Percentiles rank a stretch among this genome's conserved stretches.
These are phyloP conservation scores for Deilephila porcellus DNA, from an alignment of 2,888 invertebrate species.

Conservation along the genomic window DNA sequence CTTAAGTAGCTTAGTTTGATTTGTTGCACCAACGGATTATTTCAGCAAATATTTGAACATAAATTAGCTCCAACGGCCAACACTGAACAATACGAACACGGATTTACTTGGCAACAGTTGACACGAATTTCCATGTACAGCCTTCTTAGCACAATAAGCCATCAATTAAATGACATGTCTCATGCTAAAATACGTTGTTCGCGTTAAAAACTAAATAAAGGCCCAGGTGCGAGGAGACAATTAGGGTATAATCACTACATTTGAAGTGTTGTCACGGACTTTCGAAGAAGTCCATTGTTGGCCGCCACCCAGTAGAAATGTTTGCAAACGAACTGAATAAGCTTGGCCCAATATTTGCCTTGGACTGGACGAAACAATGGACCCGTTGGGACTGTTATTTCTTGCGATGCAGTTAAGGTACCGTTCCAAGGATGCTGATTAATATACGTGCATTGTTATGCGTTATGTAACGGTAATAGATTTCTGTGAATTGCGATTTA, in stretches of 20 bases:
- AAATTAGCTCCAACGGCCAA: constrained; percentile 8
- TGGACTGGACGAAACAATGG: constrained; percentile 82
- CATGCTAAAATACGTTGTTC: constrained; percentile 68
- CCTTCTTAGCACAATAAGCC: constrained; percentile 50
- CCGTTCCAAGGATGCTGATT: constrained; percentile 42
- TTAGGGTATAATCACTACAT: constrained; percentile 81
- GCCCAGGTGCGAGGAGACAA: constrained; percentile 77
- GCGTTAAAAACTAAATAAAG: constrained; percentile 75
- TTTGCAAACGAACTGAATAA: constrained; percentile 81
- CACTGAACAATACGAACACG: not conserved
- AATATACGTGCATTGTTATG: not conserved
- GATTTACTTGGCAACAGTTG: constrained; percentile 9
- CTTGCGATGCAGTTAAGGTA: constrained; percentile 67
- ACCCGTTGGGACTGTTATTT: constrained; percentile 76
- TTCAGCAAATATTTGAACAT: constrained; percentile 6
- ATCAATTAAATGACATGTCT: constrained; percentile 64
- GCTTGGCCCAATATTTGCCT: constrained; percentile 79
- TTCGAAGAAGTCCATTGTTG: constrained; percentile 77
- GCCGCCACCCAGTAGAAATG: constrained; percentile 79
- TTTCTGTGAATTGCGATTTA: constrained; percentile 9
- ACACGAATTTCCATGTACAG: constrained; percentile 46
- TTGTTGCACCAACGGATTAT: not conserved
- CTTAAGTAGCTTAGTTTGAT: constrained; percentile 2
- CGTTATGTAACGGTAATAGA: constrained; percentile 1
- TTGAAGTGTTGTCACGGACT: constrained; percentile 81